Evolutionary conservation across 64 coral and sea anemone genomes (phyloP).

Genomic region (Hydrozoanthus tunicans): DNA sequence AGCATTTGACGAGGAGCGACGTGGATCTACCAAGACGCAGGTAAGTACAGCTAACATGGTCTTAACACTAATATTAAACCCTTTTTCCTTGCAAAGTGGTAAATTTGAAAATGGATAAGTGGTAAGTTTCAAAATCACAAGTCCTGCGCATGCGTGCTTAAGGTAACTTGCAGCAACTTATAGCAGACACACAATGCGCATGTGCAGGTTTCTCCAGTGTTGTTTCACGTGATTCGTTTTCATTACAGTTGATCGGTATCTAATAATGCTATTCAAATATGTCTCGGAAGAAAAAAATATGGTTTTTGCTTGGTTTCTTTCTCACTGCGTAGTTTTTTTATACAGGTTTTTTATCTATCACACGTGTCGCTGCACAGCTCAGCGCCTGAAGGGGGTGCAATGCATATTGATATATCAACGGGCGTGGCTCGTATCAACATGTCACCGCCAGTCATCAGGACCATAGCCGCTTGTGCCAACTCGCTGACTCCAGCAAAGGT

Average conservation of each 20-base stretch:
- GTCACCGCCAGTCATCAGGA: constrained; percentile 84
- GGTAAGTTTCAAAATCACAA: too few species aligned
- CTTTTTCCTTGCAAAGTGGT: too few species aligned
- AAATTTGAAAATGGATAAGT: too few species aligned
- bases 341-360: constrained; percentile 81
- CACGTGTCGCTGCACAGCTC: constrained; percentile 78
- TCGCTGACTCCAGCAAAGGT: constrained; percentile 67
- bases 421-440: constrained; percentile 75
- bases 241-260: too few species aligned
- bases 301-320: background rate
- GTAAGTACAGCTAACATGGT: constrained; percentile 13
- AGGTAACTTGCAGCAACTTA: too few species aligned
- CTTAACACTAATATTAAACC: too few species aligned
- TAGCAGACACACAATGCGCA: too few species aligned
- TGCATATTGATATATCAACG: constrained; percentile 85
- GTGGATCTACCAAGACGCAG: constrained; percentile 69
- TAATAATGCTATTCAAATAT: background rate
- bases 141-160: too few species aligned
- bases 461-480: constrained; percentile 73
- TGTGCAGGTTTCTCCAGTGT: too few species aligned
- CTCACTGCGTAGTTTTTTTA: background rate
- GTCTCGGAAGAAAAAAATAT: background rate
- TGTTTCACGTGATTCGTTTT: too few species aligned
- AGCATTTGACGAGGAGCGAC: constrained; percentile 76
- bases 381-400: constrained; percentile 70